Evolutionary conservation across 2,888 invertebrate genomes (phyloP), one percentile per base, ranked within the genome.

Genomic region (Sesia apiformis): DNA sequence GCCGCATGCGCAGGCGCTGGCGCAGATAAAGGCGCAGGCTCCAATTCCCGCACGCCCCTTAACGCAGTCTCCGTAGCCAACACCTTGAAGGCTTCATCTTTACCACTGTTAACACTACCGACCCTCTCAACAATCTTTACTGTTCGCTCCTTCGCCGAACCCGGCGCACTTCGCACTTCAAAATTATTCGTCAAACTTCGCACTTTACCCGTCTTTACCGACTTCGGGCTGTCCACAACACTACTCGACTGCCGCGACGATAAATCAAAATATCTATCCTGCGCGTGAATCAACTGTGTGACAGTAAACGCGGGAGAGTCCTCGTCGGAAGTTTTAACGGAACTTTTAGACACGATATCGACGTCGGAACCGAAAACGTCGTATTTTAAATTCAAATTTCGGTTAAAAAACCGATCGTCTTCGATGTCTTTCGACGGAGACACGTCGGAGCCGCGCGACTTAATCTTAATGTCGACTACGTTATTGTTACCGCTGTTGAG

Each of bases 261-360:
- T 5, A 89, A 56, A 73, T 89, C 84, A 59, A 76, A 89, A 56
- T 85, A 89, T 56, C 89, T 62, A 73, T 89, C 88, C 68, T 89
- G 89, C 2, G 88, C 89, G 58, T 89, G 88, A 0, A 87, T 88
- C 63, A 89, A 55, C 52, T 89, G 87, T 0, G 86, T 89, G 5
- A 88, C 85, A 0, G 84, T 86, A 55, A 89, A 88, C 63, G 86
- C 75, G 0, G 84, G 83, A 3, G 78, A 65, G 0, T 64, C 66
- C 3, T 61, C 60, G 39, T 70, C 64, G 4, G 64, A 62, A 3
- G 58, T 56, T 43, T 59, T 60, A 4, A 54, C 40, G 4, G 58
- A 53, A 4, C 55, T 61, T 5, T 61, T 62, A 1, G 54, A 63
- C 54, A 64, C 66, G 53, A 74, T 65, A 67, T 84, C 85, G 60